Evolutionary conservation across 2,888 invertebrate species (phyloP).

Genomic region (Protonemura montana): DNA sequence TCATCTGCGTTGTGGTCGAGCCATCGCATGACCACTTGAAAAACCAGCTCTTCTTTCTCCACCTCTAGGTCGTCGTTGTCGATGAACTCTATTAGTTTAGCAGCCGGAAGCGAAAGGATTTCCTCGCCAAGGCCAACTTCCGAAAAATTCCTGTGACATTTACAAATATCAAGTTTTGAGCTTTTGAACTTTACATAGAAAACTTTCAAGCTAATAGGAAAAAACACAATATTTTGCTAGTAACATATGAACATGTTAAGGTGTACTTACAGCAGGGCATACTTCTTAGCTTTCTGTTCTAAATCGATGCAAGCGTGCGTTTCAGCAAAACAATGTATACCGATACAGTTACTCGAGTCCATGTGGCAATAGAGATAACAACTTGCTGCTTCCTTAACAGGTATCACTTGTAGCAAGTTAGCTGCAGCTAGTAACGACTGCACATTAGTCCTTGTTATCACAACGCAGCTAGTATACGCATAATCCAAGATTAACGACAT

Average conservation of each 20-base stretch:
- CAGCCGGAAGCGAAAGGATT: conserved; percentile 57
- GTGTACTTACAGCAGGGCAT: conserved; percentile 56
- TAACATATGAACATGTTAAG: too few relatives aligned
- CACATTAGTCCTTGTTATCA: conserved; percentile 59
- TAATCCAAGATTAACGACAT: conserved; percentile 58
- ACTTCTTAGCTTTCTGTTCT: conserved; percentile 59
- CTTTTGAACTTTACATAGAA: too few relatives aligned
- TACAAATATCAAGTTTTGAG: too few relatives aligned
- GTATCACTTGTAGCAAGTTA: conserved; percentile 58
- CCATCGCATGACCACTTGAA: conserved; percentile 61
- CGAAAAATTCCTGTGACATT: conserved; percentile 55
- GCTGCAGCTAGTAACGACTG: conserved; percentile 60
- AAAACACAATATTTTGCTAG: too few relatives aligned
- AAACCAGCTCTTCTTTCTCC: conserved; percentile 61
- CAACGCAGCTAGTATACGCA: conserved; percentile 58
- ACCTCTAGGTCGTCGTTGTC: conserved; percentile 60
- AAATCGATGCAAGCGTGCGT: conserved; percentile 60
- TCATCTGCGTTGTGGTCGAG: conserved; percentile 56
- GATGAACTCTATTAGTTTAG: conserved; percentile 61
- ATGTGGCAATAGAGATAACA: conserved; percentile 59
- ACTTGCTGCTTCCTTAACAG: conserved; percentile 60
- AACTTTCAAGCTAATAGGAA: too few relatives aligned
- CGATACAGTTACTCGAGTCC: conserved; percentile 61
- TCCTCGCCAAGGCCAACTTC: conserved; percentile 57
- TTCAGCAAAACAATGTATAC: conserved; percentile 63